Conservation (phyloP, 2,113 vertebrate genomes). For the Morone saxatilis region DNA sequence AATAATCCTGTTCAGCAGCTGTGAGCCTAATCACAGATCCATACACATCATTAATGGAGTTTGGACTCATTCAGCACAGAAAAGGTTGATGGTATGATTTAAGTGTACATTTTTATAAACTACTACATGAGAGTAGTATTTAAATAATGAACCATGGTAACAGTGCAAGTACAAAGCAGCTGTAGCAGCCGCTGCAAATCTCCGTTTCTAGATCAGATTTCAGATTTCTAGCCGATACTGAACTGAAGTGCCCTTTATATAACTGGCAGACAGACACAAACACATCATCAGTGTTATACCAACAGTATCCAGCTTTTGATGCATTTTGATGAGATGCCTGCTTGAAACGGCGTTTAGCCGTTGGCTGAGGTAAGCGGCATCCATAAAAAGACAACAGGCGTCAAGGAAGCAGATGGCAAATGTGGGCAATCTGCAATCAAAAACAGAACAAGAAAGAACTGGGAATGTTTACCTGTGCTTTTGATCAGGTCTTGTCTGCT, state of each 20-base stretch:
- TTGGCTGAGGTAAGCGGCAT: slow-evolving; percentile 40
- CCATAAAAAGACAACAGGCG: slow-evolving; percentile 51
- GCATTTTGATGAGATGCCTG: slow-evolving; percentile 51
- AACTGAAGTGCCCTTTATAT: slow-evolving; percentile 25
- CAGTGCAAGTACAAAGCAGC: neutral
- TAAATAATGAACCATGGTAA: neutral
- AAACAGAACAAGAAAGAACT: slow-evolving; percentile 15
- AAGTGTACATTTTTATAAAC: neutral
- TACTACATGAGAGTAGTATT: neutral
- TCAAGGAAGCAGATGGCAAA: slow-evolving; percentile 59
- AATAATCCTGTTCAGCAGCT: slow-evolving; percentile 60
- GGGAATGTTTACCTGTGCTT: slow-evolving; percentile 34
- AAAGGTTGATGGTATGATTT: neutral
- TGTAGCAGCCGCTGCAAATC: neutral
- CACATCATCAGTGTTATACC: slow-evolving; percentile 17
- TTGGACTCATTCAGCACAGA: slow-evolving; percentile 26
- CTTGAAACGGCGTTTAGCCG: slow-evolving; percentile 32
- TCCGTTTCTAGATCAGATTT: neutral
- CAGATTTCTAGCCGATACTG: neutral
- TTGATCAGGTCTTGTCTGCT: slow-evolving; percentile 15
- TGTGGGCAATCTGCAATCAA: slow-evolving; percentile 45
- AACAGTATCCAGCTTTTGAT: slow-evolving; percentile 3
- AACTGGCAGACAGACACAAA: slow-evolving; percentile 33
- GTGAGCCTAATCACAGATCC: slow-evolving; percentile 40
- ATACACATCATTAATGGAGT: slow-evolving; percentile 26